Base-by-base conservation (phyloP, 2,888 invertebrate species). In the Ischnus inquisitorius region DNA sequence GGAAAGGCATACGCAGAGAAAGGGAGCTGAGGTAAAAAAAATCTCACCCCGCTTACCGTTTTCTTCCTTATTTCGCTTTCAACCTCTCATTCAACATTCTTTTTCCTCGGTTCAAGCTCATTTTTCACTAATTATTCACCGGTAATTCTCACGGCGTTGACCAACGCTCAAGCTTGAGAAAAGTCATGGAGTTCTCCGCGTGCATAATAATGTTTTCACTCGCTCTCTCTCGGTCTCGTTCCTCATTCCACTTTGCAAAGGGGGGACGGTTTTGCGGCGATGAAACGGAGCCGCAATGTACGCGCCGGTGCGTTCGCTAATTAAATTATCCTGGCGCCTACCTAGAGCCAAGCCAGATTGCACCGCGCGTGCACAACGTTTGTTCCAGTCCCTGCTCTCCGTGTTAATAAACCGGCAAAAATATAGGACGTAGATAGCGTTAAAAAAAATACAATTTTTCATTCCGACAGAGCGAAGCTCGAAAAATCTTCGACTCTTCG, bases 261-360 rank as follows among this genome's bases (percentile, higher is more conserved):
- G 43, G 43, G 34, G 34, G 25, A 5, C 46, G n/a, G 12, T 46
- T 72, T 46, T n/a, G 43, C 10, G n/a, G 41, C 22, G n/a, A 43
- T 46, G 43, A 46, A 62, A 72, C 28, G 8, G 28, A 46, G 41
- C 43, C 46, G 43, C 46, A 43, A 72, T 57, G 43, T 72, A 57
- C 46, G 43, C 60, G 28, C 60, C 72, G 10, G 28, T 60, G 60
- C 60, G 72, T 43, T 60, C 60, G 28, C 72, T 72, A 72, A 72
- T 72, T 60, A 72, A 60, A 72, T 72, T 72, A 62, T 62, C 60
- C 46, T 46, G 60, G 57, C 57, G 57, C 57, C 25, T 57, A 57
- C 57, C 22, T 1, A 25, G 28, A 57, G 28, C n/a, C 57, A 28
- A 57, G 28, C 28, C 57, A 57, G 57, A 57, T 57, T 57, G 57